Base-by-base conservation (phyloP, 2,113 vertebrate species). In the Myotis brandtii region DNA sequence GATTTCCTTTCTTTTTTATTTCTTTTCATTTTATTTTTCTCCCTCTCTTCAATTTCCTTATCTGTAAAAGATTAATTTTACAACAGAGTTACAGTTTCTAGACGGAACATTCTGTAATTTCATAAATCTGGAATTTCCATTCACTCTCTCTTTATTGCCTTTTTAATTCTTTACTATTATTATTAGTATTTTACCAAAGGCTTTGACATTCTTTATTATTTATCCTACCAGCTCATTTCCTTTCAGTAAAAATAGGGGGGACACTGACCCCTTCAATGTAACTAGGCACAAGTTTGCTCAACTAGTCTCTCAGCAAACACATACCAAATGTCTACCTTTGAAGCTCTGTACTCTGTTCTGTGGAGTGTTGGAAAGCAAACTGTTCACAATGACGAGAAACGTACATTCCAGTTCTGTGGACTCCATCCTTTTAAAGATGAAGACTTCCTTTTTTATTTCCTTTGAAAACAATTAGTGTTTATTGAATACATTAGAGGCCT, bases 171-270 rank as follows among this genome's bases (percentile, higher is more conserved):
- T 69, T 34, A 56, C 43, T 66, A 67, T 43, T 67, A 66, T 52
- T 62, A 30, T 46, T 92, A 34, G 72, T 73, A 46, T 48, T 32
- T 32, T 50, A 79, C 9, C 4, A 8, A 83, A 18, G 34, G 6
- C 20, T 89, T 87, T 93, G 56, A 25, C 18, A 70, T 54, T 91
- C 16, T 89, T 88, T 86, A 84, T 91, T 89, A 62, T 17, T 93
- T 95, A 9, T 70, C 16, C 11, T 89, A 32, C 17, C 21, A 43
- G 52, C 30, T 86, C 54, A 80, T 69, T 62, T 92, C 30, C 6
- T 87, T 30, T 34, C 75, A 48, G 40, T 85, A 48, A 69, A 82
- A 62, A 25, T 18, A 88, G 50, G 84, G 40, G 27, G 46, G 30
- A 87, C 52, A 52, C 3, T 32, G 27, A 92, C 7, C 16, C 9